A percentile compares a stretch with the other conserved stretches of the same genome.
Conservation (phyloP, 2,888 invertebrate species). For the Trisateles emortualis region DNA sequence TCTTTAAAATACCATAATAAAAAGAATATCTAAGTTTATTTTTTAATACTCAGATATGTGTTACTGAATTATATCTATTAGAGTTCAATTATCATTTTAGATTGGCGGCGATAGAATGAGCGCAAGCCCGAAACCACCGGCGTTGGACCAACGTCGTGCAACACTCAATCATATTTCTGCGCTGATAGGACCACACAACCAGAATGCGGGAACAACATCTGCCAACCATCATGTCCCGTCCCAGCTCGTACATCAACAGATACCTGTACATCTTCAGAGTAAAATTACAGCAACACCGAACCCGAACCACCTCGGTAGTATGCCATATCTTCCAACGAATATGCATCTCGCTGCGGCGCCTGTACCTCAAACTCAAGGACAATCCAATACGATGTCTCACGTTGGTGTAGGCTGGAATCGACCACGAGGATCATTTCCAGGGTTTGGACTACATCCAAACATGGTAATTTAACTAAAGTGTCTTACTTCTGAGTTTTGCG, state of each 20-base stretch:
- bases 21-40: too few relatives aligned
- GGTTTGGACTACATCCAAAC: slow-evolving; percentile 66
- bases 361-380: slow-evolving; percentile 53
- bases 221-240: slow-evolving; percentile 57
- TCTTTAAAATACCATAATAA: too few relatives aligned
- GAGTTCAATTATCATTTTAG: slow-evolving; percentile 40
- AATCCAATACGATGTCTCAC: slow-evolving; percentile 64
- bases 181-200: slow-evolving; percentile 36
- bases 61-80: too few relatives aligned
- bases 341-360: slow-evolving; percentile 56
- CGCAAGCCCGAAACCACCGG: slow-evolving; percentile 71
- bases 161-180: slow-evolving; percentile 56
- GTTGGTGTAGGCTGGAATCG: slow-evolving; percentile 66
- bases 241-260: slow-evolving; percentile 50
- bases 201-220: slow-evolving; percentile 8
- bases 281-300: slow-evolving; percentile 52
- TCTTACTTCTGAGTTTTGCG: too few relatives aligned
- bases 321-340: slow-evolving; percentile 72
- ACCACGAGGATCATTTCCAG: slow-evolving; percentile 68
- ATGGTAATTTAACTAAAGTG: slow-evolving; percentile 57
- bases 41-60: too few relatives aligned
- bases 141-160: slow-evolving; percentile 65
- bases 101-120: slow-evolving; percentile 69
- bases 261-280: slow-evolving; percentile 62
- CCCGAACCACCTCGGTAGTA: slow-evolving; percentile 67